Evolutionary conservation across 1,140 invertebrate genomes (phyloP).

Genomic region (Drosophila nebulosa): DNA sequence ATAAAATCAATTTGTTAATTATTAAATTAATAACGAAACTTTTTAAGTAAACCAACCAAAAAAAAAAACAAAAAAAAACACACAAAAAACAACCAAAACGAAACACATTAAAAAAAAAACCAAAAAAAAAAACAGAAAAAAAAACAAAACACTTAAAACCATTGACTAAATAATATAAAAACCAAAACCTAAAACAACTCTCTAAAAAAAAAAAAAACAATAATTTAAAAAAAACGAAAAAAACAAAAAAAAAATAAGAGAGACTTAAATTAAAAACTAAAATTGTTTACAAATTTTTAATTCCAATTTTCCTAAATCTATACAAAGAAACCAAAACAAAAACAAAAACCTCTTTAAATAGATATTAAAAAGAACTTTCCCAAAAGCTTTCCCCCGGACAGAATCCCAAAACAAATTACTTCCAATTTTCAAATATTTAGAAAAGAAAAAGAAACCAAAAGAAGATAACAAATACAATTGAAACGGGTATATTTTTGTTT

Average conservation of each 20-base stretch:
- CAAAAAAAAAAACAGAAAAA: slow-evolving; percentile 64
- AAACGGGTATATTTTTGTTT: slow-evolving; percentile 75
- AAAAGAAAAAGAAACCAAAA: slow-evolving; percentile 3
- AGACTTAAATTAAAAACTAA: slow-evolving; percentile 62
- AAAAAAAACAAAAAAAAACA: slow-evolving; percentile 47
- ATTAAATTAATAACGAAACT: slow-evolving; percentile 82
- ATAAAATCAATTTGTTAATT: slow-evolving; percentile 82
- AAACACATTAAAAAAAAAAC: slow-evolving; percentile 55
- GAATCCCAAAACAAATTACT: slow-evolving; percentile 48
- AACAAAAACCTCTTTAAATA: slow-evolving; percentile 33
- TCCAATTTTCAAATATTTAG: slow-evolving; percentile 43
- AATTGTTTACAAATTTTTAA: slow-evolving; percentile 68
- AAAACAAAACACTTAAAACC: slow-evolving; percentile 60
- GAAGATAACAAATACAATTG: slow-evolving; percentile 11
- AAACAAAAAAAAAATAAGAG: slow-evolving; percentile 53
- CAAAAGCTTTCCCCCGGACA: slow-evolving; percentile 29
- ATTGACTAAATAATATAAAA: slow-evolving; percentile 72
- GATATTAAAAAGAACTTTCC: slow-evolving; percentile 19
- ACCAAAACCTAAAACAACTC: slow-evolving; percentile 35
- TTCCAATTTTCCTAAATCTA: slow-evolving; percentile 62
- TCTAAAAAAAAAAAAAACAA: slow-evolving; percentile 51
- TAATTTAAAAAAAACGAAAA: slow-evolving; percentile 64
- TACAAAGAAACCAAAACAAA: slow-evolving; percentile 37
- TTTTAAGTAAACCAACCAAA: slow-evolving; percentile 80
- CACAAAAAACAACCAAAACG: slow-evolving; percentile 55